phyloP scores from a whole-genome alignment of 2,797 vertebrate genomes.

The Hippopotamyrus pictus region DNA sequence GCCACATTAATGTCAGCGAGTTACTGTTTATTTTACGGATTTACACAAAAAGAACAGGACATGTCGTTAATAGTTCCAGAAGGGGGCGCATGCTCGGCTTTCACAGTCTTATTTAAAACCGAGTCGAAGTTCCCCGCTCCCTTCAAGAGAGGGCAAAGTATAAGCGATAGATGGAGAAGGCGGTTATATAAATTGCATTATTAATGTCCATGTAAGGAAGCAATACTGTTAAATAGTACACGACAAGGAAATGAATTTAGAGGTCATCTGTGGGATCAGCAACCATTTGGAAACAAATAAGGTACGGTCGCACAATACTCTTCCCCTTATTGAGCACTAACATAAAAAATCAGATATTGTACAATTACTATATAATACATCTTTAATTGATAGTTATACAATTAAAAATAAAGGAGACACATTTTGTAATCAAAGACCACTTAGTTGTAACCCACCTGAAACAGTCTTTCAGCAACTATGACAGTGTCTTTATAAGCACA shows the following conservation, averaged over 20 bases:
- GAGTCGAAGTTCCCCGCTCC: slow-evolving; percentile 25
- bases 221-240: slow-evolving; percentile 26
- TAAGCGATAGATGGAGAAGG: slow-evolving; percentile 20
- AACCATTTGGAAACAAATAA: not conserved
- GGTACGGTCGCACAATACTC: not conserved
- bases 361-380: slow-evolving; percentile 12
- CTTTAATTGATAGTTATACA: slow-evolving; percentile 11
- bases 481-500: not conserved
- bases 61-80: slow-evolving; percentile 42
- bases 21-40: slow-evolving; percentile 55
- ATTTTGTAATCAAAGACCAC: not conserved
- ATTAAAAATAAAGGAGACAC: not conserved
- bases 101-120: slow-evolving; percentile 45
- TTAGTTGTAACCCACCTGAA: not conserved
- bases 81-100: slow-evolving; percentile 40
- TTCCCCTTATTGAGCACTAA: not conserved
- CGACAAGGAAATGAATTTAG: slow-evolving; percentile 1
- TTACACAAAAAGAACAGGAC: slow-evolving; percentile 50
- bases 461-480: not conserved
- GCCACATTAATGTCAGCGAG: slow-evolving; percentile 31
- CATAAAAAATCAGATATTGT: slow-evolving; percentile 7
- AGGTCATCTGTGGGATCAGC: not conserved
- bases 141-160: slow-evolving; percentile 28
- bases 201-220: slow-evolving; percentile 23
- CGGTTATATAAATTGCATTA: slow-evolving; percentile 25